Base-by-base conservation (phyloP, 2,797 vertebrate species). In the Aulostomus chinensis region DNA sequence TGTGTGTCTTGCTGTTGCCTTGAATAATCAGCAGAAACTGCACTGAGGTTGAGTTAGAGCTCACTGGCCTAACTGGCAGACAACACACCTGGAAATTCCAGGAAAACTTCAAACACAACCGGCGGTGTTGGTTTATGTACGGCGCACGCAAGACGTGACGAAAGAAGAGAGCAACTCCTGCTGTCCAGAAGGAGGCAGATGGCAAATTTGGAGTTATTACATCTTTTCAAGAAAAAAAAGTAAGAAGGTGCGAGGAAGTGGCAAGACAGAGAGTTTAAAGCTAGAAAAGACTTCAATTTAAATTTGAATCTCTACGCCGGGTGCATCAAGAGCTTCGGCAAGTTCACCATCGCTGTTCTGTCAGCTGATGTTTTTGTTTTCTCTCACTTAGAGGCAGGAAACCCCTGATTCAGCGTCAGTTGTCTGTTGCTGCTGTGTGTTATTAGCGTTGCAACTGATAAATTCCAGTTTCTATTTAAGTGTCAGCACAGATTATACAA, bases 121-220 rank as follows among this genome's bases (percentile, higher is more conserved):
- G 35, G 22, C 2, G 6, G 37, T 12, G 28, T 57, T 57, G 15
- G 56, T 66, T 48, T 30, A 46, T 59, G 62, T 41, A 62, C 46
- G 51, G 25, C 39, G 4, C 39, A 36, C 32, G 45, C 11, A 52
- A 20, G 45, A 29, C 24, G 33, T 30, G 49, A 35, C 20, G 20
- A 22, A 25, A 7, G 28, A 34, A 28, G 28, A 41, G 53, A 57
- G 38, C 54, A 14, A 12, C 5, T 5, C 31, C 35, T 39, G 43
- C 58, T 55, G 37, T 8, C 20, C 45, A 45, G 26, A 29, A 32
- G 42, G 43, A 57, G 33, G 58, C 55, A 69, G 68, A 72, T 49
- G 68, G 61, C 30, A 70, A 53, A 63, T 45, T 36, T 45, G 63
- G 63, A 25, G 57, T 58, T 56, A 64, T 78, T 58, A 47, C 55